Evolutionary conservation across 2,113 vertebrate species (phyloP).

Genomic region (Paratilapia polleni): DNA sequence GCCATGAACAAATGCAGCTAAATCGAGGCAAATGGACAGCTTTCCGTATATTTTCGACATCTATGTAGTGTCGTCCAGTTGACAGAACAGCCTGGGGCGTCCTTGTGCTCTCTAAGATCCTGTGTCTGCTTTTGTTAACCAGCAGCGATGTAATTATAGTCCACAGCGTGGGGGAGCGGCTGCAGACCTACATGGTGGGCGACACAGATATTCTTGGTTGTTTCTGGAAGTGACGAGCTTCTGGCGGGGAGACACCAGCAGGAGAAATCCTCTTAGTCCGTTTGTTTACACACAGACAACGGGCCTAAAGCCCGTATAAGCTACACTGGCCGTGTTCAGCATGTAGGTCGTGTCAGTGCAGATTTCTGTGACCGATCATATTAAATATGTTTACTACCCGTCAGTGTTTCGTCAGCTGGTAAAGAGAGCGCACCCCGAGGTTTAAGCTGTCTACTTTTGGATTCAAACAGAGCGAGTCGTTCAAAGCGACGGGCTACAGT

Average conservation of each 20-base stretch:
- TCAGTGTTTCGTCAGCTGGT: neutral
- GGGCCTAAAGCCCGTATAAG: neutral
- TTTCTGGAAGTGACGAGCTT: constrained; percentile 41
- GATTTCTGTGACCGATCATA: neutral
- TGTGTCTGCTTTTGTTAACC: neutral
- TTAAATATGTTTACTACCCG: constrained; percentile 1
- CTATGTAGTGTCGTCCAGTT: neutral
- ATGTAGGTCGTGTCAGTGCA: neutral
- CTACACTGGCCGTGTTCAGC: neutral
- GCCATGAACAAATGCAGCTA: constrained; percentile 22
- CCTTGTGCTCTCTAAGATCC: neutral
- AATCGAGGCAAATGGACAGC: neutral
- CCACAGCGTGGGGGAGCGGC: neutral
- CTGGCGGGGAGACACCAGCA: constrained; percentile 16
- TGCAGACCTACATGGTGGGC: constrained; percentile 35
- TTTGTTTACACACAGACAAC: neutral
- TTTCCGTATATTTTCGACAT: neutral
- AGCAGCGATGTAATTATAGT: neutral
- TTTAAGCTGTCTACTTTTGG: neutral
- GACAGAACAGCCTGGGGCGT: neutral
- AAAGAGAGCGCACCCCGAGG: constrained; percentile 12
- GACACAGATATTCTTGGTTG: constrained; percentile 20
- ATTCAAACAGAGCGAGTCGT: neutral
- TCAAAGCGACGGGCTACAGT: neutral
- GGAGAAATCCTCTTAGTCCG: constrained; percentile 22